A percentile compares a stretch with the other conserved stretches of the same genome.
Evolutionary conservation across 2,888 invertebrate genomes (phyloP).

Genomic region (Bellardia bayeri): DNA sequence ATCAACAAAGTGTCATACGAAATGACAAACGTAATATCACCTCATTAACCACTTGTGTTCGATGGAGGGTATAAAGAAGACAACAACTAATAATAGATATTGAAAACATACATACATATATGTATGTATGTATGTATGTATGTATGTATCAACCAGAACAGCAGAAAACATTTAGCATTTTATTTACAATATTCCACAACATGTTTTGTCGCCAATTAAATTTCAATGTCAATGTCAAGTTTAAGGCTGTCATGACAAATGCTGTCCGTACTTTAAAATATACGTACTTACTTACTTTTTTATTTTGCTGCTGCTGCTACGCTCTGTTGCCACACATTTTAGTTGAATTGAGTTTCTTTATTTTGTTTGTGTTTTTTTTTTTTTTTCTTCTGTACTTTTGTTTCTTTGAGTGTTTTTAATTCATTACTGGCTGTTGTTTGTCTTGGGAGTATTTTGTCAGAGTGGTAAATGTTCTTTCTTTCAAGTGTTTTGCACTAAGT

Average conservation of each 20-base stretch:
- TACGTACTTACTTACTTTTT: background rate
- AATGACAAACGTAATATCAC: too few species aligned
- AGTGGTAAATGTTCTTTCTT: background rate
- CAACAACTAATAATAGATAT: background rate
- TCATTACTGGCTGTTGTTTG: slow-evolving; percentile 31
- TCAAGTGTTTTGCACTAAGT: background rate
- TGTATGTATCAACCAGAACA: background rate
- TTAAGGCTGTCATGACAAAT: slow-evolving; percentile 52
- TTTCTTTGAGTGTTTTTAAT: slow-evolving; percentile 51
- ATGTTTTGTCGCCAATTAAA: slow-evolving; percentile 48
- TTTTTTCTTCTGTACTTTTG: background rate
- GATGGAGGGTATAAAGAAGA: background rate
- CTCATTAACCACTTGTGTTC: too few species aligned
- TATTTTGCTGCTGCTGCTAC: background rate
- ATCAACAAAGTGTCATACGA: too few species aligned
- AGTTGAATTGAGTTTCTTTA: slow-evolving; percentile 32
- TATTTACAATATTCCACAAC: background rate
- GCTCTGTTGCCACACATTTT: slow-evolving; percentile 1
- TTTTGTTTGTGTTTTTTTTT: background rate
- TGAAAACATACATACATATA: too few species aligned
- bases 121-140: background rate
- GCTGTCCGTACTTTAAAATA: slow-evolving; percentile 27
- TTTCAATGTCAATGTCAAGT: slow-evolving; percentile 71
- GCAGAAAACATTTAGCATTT: slow-evolving; percentile 9
- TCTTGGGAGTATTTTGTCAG: slow-evolving; percentile 2